Conservation (phyloP, 2,113 vertebrate species). For the Hemiscyllium ocellatum region DNA sequence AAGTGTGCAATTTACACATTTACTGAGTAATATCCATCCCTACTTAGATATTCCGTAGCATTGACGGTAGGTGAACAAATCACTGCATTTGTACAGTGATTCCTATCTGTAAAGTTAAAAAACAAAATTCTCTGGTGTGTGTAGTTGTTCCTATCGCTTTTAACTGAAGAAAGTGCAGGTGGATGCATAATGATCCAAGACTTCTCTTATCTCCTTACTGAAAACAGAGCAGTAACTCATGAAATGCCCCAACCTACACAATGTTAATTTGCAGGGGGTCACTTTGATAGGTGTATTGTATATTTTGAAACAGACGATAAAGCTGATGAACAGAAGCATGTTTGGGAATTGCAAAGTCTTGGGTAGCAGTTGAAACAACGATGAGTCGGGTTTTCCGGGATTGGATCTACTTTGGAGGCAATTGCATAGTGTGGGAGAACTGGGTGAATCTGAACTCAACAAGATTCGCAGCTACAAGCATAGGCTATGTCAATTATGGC, state of each 20-base stretch:
- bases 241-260: background rate
- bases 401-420: background rate
- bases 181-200: background rate
- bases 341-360: background rate
- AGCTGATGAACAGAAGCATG: background rate
- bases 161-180: background rate
- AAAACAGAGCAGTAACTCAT: background rate
- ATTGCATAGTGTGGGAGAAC: background rate
- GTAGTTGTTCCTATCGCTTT: background rate
- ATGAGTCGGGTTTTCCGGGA: background rate
- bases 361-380: background rate
- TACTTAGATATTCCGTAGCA: background rate
- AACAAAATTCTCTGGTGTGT: background rate
- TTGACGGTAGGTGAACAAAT: background rate
- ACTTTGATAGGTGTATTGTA: background rate
- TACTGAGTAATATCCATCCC: background rate
- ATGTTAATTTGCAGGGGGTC: background rate
- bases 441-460: background rate
- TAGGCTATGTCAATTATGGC: background rate
- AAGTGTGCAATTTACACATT: background rate
- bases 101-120: background rate
- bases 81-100: background rate
- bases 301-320: background rate
- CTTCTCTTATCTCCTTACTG: background rate
- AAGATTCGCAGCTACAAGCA: background rate